Evolutionary conservation across 2,113 vertebrate species (phyloP), one percentile per base, ranked within the genome.

Genomic region (Rattus rattus): DNA sequence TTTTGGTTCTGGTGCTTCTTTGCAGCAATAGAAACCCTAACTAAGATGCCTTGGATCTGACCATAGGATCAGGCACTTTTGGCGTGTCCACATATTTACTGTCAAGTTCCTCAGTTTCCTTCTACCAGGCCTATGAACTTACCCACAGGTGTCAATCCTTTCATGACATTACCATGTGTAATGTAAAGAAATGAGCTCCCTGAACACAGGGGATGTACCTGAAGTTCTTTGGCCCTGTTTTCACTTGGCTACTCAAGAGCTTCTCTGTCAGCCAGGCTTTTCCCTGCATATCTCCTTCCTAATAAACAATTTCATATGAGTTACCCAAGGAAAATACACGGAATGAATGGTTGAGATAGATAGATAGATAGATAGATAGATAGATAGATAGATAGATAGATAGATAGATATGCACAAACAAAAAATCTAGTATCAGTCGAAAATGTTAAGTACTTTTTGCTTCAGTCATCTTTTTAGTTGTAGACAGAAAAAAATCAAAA

Each of bases 91-190:
- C 16, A 72, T 56, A 81, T 73, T 88, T 56, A 92, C 36, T 39
- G 16, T 49, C 77, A 87, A 84, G 26, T 80, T 89, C 63, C 80
- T 94, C 43, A n/a, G 61, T 77, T 94, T 92, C 72, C 84, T 72
- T 9, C 19, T 49, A 87, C 36, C 69, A 67, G 63, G 61, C 22
- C 33, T 69, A 87, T 36, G 92, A 84, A 89, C 30, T 73, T 86
- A 54, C 13, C 90, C 9, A 28, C 4, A 33, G 72, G 36, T 16
- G 36, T 36, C 2, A 90, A 36, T 11, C 17, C 19, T 73, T 28
- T 80, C 39, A 69, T 54, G 47, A 77, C 76, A 86, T 54, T 13
- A 54, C 7, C 65, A 17, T 30, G 19, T 36, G 49, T 33, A 52
- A 12, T 22, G 13, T 47, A 92, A 93, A 80, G 54, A 36, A 85